phyloP scores from a whole-genome alignment of 92 coral and sea anemone species.

The Pocillopora meandrina region DNA sequence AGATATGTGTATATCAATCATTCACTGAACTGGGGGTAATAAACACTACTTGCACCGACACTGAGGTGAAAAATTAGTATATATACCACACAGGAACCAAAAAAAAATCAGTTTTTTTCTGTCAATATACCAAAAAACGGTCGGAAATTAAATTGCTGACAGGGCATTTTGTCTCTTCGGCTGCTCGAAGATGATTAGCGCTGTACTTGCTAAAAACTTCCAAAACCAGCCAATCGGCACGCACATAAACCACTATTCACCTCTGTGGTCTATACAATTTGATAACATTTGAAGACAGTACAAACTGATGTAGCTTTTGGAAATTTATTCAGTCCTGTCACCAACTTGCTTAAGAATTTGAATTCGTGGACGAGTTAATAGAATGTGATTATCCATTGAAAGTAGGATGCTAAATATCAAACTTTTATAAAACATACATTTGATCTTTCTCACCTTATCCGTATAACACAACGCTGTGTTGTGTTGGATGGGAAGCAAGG shows the following conservation, averaged over 20 bases:
- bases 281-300: background rate
- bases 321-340: too few species aligned
- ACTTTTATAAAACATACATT: background rate
- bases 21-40: too few species aligned
- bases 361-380: too few species aligned
- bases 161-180: background rate
- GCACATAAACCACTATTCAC: background rate
- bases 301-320: too few species aligned
- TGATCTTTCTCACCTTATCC: background rate
- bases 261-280: background rate
- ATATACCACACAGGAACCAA: too few species aligned
- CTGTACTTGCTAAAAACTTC: background rate
- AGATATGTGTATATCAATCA: too few species aligned
- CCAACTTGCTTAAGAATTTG: too few species aligned
- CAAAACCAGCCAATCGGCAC: background rate
- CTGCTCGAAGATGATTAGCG: background rate
- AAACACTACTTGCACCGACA: too few species aligned
- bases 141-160: conserved; percentile 6
- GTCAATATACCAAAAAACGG: conserved; percentile 13
- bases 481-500: background rate
- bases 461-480: conserved; percentile 6
- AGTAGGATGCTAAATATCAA: background rate
- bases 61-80: too few species aligned
- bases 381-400: background rate
- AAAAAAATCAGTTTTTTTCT: background rate